phyloP scores from a whole-genome alignment of 2,797 vertebrate species.

The Chelmon rostratus region DNA sequence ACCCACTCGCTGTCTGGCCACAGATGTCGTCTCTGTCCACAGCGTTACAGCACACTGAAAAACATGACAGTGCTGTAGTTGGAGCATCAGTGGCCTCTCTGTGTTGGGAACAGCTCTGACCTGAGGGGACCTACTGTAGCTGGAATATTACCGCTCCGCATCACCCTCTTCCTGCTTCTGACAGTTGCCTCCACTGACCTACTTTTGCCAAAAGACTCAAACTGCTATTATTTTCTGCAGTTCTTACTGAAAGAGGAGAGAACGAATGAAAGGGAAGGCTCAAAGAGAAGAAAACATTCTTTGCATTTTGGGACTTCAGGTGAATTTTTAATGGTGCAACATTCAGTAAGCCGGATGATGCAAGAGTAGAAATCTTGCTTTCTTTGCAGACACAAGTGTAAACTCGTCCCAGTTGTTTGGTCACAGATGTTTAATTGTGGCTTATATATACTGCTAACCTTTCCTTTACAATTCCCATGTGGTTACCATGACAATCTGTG shows the following conservation, averaged over 20 bases:
- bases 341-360: constrained; percentile 35
- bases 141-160: constrained; percentile 47
- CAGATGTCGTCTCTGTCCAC: constrained; percentile 53
- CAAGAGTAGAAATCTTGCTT: constrained; percentile 29
- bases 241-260: constrained; percentile 5
- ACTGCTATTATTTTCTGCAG: constrained; percentile 49
- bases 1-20: constrained; percentile 55
- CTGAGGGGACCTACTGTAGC: constrained; percentile 66
- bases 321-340: constrained; percentile 43
- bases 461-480: constrained; percentile 41
- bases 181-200: constrained; percentile 80
- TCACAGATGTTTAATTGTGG: constrained; percentile 45
- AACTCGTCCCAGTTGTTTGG: constrained; percentile 7
- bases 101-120: constrained; percentile 65
- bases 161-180: constrained; percentile 61
- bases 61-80: constrained; percentile 32
- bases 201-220: constrained; percentile 65
- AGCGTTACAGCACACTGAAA: constrained; percentile 17
- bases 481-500: constrained; percentile 64
- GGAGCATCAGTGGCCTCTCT: constrained; percentile 51
- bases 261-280: not conserved
- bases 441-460: constrained; percentile 42
- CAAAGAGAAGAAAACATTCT: not conserved
- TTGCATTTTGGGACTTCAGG: constrained; percentile 17
- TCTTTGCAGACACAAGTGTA: constrained; percentile 10